Evolutionary conservation across 1,140 invertebrate species (phyloP), one percentile per base, ranked within the genome.

Genomic region (Tribolium madens): DNA sequence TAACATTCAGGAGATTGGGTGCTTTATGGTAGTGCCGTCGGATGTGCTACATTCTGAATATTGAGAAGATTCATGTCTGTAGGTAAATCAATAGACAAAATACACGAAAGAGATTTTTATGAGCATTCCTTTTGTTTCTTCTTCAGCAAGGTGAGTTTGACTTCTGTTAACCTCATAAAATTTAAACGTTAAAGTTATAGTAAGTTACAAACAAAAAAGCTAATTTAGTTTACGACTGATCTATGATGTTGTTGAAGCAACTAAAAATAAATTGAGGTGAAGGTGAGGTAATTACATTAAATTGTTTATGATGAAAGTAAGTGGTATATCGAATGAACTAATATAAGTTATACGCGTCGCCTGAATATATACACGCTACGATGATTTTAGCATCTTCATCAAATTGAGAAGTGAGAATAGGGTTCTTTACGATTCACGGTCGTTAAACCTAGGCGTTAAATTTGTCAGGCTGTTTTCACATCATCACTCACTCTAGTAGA

Each of bases 231-330:
- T 75, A 75, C 60, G 60, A 68, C 60, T 69, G 57, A 75, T 69
- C 18, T 75, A 69, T 69, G 60, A 68, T 68, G 60, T 64, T 75
- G 74, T 13, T 75, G 57, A 78, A 52, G 72, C 57, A 75, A 77
- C 76, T 77, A 74, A 77, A 77, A 77, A 77, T 77, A 77, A 75
- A 77, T 77, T 77, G 76, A 77, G 71, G 76, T 77, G 76, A 77
- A 77, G 76, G 76, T 77, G 76, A 77, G 46, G 76, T 77, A 77
- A 77, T 77, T 77, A 77, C 57, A 75, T 74, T 77, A 77, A 77
- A 77, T 77, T 77, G 76, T 77, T 77, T 73, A 74, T 75, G 76
- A 74, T 73, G 70, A 73, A 74, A 74, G 76, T 74, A 77, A 77
- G 53, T 77, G 76, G 53, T 73, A 64, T 74, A 77, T 77, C 76